These are phyloP conservation scores for Chymomyza costata DNA, from an alignment of 1,140 invertebrate species.

Conservation along the genomic window DNA sequence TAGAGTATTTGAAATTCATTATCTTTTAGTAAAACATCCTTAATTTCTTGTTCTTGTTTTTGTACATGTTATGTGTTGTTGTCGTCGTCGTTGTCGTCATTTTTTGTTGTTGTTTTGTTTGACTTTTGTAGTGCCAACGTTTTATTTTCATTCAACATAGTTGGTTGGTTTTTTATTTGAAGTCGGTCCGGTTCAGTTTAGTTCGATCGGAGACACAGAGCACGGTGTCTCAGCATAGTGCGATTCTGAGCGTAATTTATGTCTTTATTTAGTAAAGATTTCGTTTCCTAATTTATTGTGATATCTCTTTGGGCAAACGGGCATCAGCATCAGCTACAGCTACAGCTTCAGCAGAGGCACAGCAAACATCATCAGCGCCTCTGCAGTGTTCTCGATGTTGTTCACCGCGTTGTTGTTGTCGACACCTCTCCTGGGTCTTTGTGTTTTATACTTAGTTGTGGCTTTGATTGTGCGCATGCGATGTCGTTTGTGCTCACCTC, in stretches of 20 bases:
- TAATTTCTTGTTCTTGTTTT: slow-evolving; percentile 19
- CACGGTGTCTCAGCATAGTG: slow-evolving; percentile 45
- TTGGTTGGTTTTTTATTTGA: slow-evolving; percentile 55
- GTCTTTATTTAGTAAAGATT: slow-evolving; percentile 76
- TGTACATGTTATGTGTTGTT: slow-evolving; percentile 42
- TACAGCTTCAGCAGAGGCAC: slow-evolving; percentile 29
- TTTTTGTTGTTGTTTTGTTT: slow-evolving; percentile 46
- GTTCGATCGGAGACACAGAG: slow-evolving; percentile 6
- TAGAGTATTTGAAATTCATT: too few species aligned
- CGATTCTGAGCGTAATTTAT: slow-evolving; percentile 74
- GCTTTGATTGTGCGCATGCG: slow-evolving; percentile 68
- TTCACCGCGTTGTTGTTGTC: slow-evolving; percentile 10
- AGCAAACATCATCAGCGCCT: slow-evolving; percentile 3
- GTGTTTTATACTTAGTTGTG: neutral
- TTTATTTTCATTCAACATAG: slow-evolving; percentile 66
- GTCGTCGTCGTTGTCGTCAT: slow-evolving; percentile 56
- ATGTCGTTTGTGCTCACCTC: slow-evolving; percentile 73
- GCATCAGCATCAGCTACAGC: slow-evolving; percentile 27
- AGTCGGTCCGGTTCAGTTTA: slow-evolving; percentile 19
- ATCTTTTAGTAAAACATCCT: too few species aligned
- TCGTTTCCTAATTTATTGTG: slow-evolving; percentile 76
- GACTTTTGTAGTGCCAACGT: slow-evolving; percentile 54
- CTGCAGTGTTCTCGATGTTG: slow-evolving; percentile 1
- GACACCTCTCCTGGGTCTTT: slow-evolving; percentile 25
- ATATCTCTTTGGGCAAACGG: slow-evolving; percentile 72